Evolutionary conservation across 2,113 vertebrate species (phyloP), one percentile per base, ranked within the genome.

Genomic region (Uria lomvia): DNA sequence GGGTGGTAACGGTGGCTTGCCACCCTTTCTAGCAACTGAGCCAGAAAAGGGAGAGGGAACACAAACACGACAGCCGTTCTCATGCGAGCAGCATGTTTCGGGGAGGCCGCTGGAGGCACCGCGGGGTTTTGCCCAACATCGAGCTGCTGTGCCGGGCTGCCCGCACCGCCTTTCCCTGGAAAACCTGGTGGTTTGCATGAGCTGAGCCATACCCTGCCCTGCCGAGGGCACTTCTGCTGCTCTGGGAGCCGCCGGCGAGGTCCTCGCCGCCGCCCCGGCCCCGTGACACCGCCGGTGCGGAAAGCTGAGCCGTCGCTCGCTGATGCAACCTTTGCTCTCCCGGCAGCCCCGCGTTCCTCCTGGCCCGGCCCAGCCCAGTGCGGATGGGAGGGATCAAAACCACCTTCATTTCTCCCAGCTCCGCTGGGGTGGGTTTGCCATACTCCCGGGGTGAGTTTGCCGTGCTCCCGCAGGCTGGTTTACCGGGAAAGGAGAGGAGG

Each of bases 171-270:
- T 14, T 50, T 47, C 42, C 47, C 21, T 0, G 2, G 22, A 6
- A 55, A 40, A 38, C 4, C 29, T 3, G 1, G 1, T 2, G 8
- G 3, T 59, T 17, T 40, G 15, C 42, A 11, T 1, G 5, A 24
- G 11, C 47, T 0, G 6, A 49, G 72, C 40, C 0, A 8, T 8
- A 6, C 11, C 55, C 60, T 3, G 4, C 26, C 11, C 3, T 1
- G 4, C 86, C 3, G 1, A 30, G 55, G 26, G 13, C 42, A 42
- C 49, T 78, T 47, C 59, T 32, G 58, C 74, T 8, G 24, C 72
- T 38, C 18, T 0, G 2, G 67, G 56, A 49, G 20, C 30, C 6
- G 1, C 40, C 10, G 2, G 1, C 1, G 18, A 47, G 20, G 74
- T 49, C 73, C 74, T 52, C 6, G 34, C 43, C 7, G 3, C 60